Evolutionary conservation across 2,113 vertebrate genomes (phyloP).

Genomic region (Peucedramus taeniatus): DNA sequence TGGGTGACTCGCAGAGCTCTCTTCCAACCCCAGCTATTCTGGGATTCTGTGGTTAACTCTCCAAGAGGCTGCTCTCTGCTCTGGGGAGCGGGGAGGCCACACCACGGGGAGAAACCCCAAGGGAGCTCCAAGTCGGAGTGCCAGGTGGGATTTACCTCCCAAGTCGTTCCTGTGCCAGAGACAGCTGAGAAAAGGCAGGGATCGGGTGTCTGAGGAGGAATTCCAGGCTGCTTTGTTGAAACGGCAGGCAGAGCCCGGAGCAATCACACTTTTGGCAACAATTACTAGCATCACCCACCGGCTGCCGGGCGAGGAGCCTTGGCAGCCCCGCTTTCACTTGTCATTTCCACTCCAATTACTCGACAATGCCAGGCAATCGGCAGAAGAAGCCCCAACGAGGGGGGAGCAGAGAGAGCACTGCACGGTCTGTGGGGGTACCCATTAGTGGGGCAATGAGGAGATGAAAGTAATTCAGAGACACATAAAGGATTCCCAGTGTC

Average conservation of each 20-base stretch:
- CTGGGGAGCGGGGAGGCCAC: neutral
- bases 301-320: conserved; percentile 46
- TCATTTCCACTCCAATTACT: conserved; percentile 64
- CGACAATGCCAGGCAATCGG: conserved; percentile 21
- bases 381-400: conserved; percentile 25
- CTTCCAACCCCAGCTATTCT: neutral
- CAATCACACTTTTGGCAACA: conserved; percentile 63
- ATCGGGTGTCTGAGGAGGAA: conserved; percentile 33
- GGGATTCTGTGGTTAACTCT: neutral
- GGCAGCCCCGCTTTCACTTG: conserved; percentile 54
- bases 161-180: neutral
- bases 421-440: neutral
- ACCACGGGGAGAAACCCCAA: neutral
- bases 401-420: neutral
- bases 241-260: conserved; percentile 21
- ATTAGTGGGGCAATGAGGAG: neutral
- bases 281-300: conserved; percentile 40
- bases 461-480: conserved; percentile 6
- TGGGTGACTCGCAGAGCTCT: neutral
- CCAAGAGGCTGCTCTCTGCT: neutral
- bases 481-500: neutral
- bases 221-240: conserved; percentile 13
- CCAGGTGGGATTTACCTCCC: neutral
- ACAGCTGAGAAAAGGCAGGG: neutral
- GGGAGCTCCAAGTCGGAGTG: neutral